Conservation (phyloP, 2,113 vertebrate species). For the Anhinga rufa region DNA sequence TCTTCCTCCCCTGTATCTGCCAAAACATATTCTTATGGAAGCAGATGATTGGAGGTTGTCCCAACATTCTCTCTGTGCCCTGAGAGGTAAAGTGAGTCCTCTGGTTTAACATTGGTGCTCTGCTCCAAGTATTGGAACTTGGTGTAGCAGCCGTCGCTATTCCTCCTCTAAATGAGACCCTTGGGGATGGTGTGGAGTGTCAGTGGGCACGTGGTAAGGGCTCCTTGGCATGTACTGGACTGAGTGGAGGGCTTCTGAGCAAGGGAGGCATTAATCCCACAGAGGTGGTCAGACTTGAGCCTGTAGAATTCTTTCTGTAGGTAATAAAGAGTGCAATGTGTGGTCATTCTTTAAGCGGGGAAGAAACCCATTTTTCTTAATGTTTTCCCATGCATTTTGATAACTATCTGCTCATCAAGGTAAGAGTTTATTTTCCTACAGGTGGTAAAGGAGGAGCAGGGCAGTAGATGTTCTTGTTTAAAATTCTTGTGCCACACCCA, state of each 20-base stretch:
- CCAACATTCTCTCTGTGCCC: neutral
- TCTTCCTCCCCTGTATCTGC: neutral
- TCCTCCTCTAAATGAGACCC: neutral
- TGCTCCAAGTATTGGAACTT: neutral
- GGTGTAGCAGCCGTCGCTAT: fast-evolving
- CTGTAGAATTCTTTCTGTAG: too few relatives aligned
- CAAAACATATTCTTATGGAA: neutral
- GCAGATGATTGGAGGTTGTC: neutral
- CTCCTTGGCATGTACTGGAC: neutral
- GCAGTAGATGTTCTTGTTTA: neutral
- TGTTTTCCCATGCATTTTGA: neutral
- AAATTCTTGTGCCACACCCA: neutral
- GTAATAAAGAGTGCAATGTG: neutral
- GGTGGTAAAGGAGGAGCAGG: neutral
- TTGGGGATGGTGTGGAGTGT: neutral
- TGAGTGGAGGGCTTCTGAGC: neutral
- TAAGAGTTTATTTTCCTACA: neutral
- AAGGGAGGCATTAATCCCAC: too few relatives aligned
- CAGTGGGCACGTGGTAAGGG: fast-evolving
- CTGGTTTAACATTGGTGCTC: neutral
- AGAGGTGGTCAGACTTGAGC: neutral
- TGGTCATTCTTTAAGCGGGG: neutral
- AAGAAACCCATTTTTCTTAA: neutral
- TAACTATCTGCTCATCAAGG: neutral
- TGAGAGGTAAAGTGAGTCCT: neutral